These are phyloP conservation scores for Turritopsis rubra DNA, from an alignment of 30 jellyfish, hydroid and myxozoan genomes.

Conservation along the genomic window DNA sequence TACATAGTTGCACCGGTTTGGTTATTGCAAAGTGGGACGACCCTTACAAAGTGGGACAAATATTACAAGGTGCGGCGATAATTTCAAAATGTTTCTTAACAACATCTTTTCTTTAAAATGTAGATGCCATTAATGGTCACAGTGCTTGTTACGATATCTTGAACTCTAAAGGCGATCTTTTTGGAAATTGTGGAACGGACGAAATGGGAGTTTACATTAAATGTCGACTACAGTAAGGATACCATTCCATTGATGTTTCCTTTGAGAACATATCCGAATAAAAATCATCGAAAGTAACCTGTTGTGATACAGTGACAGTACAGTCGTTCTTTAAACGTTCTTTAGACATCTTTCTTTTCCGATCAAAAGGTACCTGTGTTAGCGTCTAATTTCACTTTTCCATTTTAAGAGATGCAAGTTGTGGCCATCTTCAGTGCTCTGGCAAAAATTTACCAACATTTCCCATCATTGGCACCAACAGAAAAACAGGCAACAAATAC, in stretches of 20 bases:
- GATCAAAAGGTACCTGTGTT: not conserved
- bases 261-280: too few species aligned
- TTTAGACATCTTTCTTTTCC: not conserved
- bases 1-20: too few species aligned
- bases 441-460: slow-evolving; percentile 32
- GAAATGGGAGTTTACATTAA: slow-evolving; percentile 11
- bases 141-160: slow-evolving; percentile 39
- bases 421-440: slow-evolving; percentile 67
- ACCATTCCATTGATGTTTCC: not conserved
- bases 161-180: slow-evolving; percentile 41
- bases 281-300: too few species aligned
- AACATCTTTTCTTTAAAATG: not conserved
- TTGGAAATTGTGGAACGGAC: slow-evolving; percentile 63
- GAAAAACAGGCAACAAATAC: not conserved
- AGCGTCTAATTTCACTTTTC: not conserved
- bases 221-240: slow-evolving; percentile 41
- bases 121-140: slow-evolving; percentile 53
- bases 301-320: too few species aligned
- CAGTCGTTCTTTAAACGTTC: too few species aligned
- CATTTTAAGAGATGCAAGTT: slow-evolving; percentile 37
- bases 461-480: slow-evolving; percentile 53
- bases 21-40: too few species aligned
- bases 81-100: too few species aligned
- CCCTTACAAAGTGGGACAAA: too few species aligned
- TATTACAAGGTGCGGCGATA: too few species aligned